Percentiles rank a stretch among this genome's conserved stretches.
Evolutionary conservation across 2,797 vertebrate species (phyloP).

Genomic region (Phataginus tricuspis): DNA sequence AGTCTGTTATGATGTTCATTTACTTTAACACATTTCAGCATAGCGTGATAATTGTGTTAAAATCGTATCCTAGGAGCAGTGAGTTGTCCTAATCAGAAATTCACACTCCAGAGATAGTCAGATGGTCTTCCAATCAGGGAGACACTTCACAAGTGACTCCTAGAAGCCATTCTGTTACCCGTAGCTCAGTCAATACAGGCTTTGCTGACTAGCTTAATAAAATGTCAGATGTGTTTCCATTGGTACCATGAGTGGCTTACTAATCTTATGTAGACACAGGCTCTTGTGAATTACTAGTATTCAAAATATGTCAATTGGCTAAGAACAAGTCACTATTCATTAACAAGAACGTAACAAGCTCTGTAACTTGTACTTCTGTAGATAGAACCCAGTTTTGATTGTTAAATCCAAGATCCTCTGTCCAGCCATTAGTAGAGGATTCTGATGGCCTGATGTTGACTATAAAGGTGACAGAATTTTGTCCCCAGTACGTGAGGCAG

Average conservation of each 20-base stretch:
- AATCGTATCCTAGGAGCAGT: neutral
- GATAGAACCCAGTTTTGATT: neutral
- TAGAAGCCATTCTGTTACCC: neutral
- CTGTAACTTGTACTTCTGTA: neutral
- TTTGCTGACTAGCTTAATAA: neutral
- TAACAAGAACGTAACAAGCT: neutral
- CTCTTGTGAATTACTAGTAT: neutral
- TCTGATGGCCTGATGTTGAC: neutral
- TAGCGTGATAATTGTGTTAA: neutral
- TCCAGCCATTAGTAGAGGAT: neutral
- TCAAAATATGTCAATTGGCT: neutral
- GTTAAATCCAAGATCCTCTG: neutral
- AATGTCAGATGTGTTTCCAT: neutral
- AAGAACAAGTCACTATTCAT: neutral
- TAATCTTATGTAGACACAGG: neutral
- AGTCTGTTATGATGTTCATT: neutral
- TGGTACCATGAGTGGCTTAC: neutral
- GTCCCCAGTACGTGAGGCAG: neutral
- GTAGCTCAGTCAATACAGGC: neutral
- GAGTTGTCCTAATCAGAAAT: neutral
- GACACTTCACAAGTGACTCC: neutral
- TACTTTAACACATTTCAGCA: conserved; percentile 2
- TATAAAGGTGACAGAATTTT: neutral
- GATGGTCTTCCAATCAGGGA: neutral
- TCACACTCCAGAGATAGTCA: neutral